Evolutionary conservation across 1,140 invertebrate genomes (phyloP), one percentile per base, ranked within the genome.

Genomic region (Paralvinella palmiformis): DNA sequence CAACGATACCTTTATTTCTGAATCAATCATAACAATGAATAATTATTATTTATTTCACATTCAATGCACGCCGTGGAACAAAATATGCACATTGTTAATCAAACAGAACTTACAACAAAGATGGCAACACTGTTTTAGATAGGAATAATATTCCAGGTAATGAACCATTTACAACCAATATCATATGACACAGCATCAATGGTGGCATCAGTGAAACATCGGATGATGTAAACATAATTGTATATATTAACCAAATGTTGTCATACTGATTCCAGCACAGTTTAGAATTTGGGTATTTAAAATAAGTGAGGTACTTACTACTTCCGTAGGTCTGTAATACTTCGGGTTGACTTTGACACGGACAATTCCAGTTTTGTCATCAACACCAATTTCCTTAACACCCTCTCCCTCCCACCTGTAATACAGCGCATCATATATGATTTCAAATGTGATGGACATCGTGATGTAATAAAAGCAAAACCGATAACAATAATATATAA

Each of bases 261-360:
- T 53, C 10, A 17, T 7, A 27, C 7, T 20, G 50, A 27, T 20
- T 53, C 10, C 13, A 22, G 10, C 24, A 17, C 10, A 53, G 13
- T 22, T 20, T 53, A 7, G 50, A 10, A 29, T 27, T 53, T 15
- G 24, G 10, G 10, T 10, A 20, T 15, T 53, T 29, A 17, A 53
- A 10, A 53, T 20, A 17, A 10, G 7, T 10, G 10, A 29, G 33
- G 69, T 63, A 85, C 90, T 87, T 82, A 94, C 91, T 72, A 99
- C 96, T 91, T 98, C 96, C 4, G 96, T 95, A 31, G 96, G 96
- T 60, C 96, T 85, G 76, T 97, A 98, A 83, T 90, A 98, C 79
- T 95, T 96, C 0, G 91, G 86, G 83, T 98, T 97, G 17, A 99
- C 86, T 76, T 85, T 87, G 13, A 99, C 88, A 15, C 95, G 85